phyloP scores from a whole-genome alignment of 2,888 invertebrate genomes.

The Oithona nana region DNA sequence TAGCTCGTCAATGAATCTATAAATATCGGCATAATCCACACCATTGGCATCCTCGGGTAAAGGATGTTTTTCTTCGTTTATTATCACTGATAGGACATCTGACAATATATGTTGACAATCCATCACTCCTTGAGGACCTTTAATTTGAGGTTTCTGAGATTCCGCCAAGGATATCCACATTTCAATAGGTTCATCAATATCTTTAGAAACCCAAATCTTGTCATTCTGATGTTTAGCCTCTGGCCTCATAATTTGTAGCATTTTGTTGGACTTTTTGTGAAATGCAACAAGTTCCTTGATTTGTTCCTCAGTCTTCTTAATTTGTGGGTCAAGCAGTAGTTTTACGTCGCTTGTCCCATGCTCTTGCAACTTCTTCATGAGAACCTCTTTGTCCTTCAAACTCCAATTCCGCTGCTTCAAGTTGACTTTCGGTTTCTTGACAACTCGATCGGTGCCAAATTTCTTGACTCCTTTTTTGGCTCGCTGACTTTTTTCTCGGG shows the following conservation, averaged over 20 bases:
- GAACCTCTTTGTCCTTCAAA: neutral
- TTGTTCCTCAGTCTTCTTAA: neutral
- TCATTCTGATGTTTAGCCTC: neutral
- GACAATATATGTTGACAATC: neutral
- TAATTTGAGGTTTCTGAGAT: neutral
- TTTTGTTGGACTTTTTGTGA: neutral
- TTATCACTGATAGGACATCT: neutral
- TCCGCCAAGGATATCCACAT: neutral
- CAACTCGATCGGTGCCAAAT: neutral
- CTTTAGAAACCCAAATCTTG: neutral
- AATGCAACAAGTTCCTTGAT: neutral
- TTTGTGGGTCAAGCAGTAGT: neutral
- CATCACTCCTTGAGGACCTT: neutral
- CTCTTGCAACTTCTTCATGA: neutral
- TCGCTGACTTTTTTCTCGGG: neutral
- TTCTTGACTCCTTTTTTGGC: neutral
- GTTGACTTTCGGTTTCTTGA: neutral
- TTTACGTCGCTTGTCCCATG: neutral
- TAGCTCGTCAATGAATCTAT: neutral
- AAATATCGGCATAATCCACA: neutral
- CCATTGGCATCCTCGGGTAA: neutral
- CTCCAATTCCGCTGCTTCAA: neutral
- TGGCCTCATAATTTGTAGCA: neutral
- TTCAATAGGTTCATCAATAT: neutral
- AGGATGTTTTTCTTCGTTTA: neutral